Percentiles rank a stretch among this genome's conserved stretches.
These are phyloP conservation scores for Ephydatia muelleri DNA, from an alignment of 37 sponge, comb jelly and placozoan species.

Conservation along the genomic window DNA sequence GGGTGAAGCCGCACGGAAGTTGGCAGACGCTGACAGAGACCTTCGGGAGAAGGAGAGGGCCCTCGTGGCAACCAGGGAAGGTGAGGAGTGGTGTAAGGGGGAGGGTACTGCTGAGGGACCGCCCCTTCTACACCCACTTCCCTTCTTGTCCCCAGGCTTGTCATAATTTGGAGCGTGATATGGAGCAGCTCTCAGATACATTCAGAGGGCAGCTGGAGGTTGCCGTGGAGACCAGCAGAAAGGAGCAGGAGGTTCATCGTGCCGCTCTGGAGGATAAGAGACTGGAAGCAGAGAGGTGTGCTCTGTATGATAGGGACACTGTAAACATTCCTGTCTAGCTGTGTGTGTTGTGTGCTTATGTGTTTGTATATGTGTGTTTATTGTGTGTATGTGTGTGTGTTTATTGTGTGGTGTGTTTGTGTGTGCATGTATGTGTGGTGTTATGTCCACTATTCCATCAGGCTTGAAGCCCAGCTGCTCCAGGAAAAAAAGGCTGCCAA, in stretches of 20 bases:
- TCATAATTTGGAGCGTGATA: not conserved
- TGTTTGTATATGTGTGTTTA: too few relatives aligned
- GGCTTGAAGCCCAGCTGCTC: not conserved
- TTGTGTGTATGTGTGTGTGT: too few relatives aligned
- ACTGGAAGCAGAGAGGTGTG: slow-evolving; percentile 17
- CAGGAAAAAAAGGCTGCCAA: not conserved
- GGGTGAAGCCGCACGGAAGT: not conserved
- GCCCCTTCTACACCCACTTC: not conserved
- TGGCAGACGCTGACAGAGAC: too few relatives aligned
- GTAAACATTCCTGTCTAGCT: not conserved
- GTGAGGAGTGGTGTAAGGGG: not conserved
- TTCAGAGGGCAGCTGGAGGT: not conserved
- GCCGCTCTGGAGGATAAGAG: slow-evolving; percentile 27
- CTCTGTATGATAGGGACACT: not conserved
- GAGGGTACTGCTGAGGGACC: not conserved
- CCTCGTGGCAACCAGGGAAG: not conserved
- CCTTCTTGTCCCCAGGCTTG: not conserved
- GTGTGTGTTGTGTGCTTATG: too few relatives aligned
- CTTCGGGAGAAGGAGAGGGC: slow-evolving; percentile 12
- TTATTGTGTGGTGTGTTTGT: too few relatives aligned
- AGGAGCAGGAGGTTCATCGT: not conserved
- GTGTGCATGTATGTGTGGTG: too few relatives aligned
- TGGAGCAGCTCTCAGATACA: not conserved
- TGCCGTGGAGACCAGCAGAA: not conserved
- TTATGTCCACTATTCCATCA: not conserved